Conservation (phyloP, 1,140 invertebrate genomes). For the Ceratina calcarata region DNA sequence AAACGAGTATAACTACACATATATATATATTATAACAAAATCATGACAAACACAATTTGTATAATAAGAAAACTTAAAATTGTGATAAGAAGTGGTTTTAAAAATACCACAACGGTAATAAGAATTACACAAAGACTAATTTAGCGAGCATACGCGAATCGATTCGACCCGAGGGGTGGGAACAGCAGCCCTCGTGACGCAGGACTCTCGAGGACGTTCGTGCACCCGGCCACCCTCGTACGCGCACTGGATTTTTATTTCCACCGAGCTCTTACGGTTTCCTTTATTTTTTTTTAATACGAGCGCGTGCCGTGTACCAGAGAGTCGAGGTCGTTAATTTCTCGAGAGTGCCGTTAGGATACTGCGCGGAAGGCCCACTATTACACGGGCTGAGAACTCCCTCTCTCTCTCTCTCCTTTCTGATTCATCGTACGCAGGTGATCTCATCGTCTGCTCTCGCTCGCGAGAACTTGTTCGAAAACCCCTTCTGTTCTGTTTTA, state of each 20-base stretch:
- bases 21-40: no score
- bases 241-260: conserved; percentile 26
- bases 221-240: background rate
- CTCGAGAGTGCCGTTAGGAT: conserved; percentile 50
- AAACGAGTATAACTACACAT: no score
- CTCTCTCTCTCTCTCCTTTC: background rate
- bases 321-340: conserved; percentile 39
- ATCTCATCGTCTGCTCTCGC: conserved; percentile 38
- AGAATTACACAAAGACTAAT: no score
- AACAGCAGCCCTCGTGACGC: background rate
- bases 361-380: conserved; percentile 10
- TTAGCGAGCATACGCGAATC: no score
- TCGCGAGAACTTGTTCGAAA: background rate
- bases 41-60: no score
- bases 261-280: background rate
- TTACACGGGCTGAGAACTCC: no score
- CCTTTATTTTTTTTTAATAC: background rate
- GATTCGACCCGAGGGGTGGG: no score
- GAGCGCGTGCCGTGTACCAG: background rate
- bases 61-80: no score
- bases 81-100: no score
- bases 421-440: conserved; percentile 45
- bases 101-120: no score
- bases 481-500: no score
- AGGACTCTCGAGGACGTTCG: conserved; percentile 23